Base-by-base conservation (phyloP, 2,888 invertebrate species). In the Ecdyonurus torrentis region DNA sequence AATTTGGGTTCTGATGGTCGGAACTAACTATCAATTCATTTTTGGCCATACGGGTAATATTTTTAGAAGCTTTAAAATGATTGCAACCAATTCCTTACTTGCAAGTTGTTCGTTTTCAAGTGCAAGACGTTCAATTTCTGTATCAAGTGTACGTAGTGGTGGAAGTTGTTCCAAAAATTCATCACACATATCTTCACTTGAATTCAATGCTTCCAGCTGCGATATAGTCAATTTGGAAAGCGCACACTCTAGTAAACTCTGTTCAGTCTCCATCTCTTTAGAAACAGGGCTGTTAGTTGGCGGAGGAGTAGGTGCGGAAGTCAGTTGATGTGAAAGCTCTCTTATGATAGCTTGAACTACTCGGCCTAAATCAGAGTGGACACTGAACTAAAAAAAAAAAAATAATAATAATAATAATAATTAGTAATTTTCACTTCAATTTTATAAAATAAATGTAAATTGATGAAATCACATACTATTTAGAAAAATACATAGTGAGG, bases 281-380 rank as follows among this genome's bases (percentile, higher is more conserved):
- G n/a, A n/a, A 7, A 20, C 55, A 7, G 55, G 19, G 7, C 5
- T n/a, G 55, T 50, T 25, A 52, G 52, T 52, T 10, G 59, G 59
- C 3, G 52, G 59, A 15, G 52, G 50, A 23, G 63, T 50, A 22
- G 63, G 59, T 3, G 63, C 63, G 15, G 63, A 50, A 55, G 55
- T 55, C 22, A 20, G 78, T 62, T 78, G 83, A 65, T 81, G 83
- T 73, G 87, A 85, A 69, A 87, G 87, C 74, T 90, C 89, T 63
- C 89, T 77, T 66, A 86, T 86, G 60, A 89, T 85, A 22, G 86
- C 89, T 73, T 89, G 89, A 0, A 89, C 89, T 2, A 90, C 84
- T 64, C 89, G 80, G 0, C 88, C 88, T 67, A 90, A 78, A 74
- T 90, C 90, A 0, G 89, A 89, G 74, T 89, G 87, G 55, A 83